Conservation (phyloP, 2,888 invertebrate species). For the Nomada goodeniana region DNA sequence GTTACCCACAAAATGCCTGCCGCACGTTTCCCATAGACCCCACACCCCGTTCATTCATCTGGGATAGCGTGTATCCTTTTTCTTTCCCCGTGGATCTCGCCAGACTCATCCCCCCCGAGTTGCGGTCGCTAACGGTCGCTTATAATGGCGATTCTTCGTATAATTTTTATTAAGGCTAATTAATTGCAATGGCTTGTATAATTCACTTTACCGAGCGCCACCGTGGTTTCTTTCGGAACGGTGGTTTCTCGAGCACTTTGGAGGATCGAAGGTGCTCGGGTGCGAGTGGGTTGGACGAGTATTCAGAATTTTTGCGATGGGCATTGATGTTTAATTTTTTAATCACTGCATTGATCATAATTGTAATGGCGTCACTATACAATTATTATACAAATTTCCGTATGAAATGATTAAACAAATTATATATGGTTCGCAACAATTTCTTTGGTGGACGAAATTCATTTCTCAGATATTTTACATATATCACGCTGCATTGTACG, state of each 20-base stretch:
- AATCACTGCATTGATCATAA: no score
- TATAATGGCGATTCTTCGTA: constrained; percentile 82
- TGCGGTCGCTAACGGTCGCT: constrained; percentile 67
- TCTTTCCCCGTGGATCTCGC: constrained; percentile 8
- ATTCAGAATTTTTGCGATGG: no score
- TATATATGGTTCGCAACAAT: no score
- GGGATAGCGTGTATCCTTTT: background rate
- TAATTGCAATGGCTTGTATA: constrained; percentile 83
- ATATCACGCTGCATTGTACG: no score
- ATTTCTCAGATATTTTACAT: no score
- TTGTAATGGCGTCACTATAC: no score
- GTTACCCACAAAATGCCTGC: constrained; percentile 68
- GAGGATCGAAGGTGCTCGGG: no score
- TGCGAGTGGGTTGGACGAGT: no score
- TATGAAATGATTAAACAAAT: no score
- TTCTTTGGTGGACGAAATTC: no score
- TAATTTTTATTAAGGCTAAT: constrained; percentile 84
- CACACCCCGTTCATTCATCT: constrained; percentile 23
- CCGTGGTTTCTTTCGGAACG: constrained; percentile 7
- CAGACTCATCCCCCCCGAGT: constrained; percentile 4
- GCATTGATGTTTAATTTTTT: no score
- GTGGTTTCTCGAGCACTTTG: background rate
- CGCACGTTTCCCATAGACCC: constrained; percentile 59
- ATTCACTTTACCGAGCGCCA: constrained; percentile 73
- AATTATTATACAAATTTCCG: no score